Evolutionary conservation across 2,888 invertebrate species (phyloP).

Genomic region (Platerodrilus igneus): DNA sequence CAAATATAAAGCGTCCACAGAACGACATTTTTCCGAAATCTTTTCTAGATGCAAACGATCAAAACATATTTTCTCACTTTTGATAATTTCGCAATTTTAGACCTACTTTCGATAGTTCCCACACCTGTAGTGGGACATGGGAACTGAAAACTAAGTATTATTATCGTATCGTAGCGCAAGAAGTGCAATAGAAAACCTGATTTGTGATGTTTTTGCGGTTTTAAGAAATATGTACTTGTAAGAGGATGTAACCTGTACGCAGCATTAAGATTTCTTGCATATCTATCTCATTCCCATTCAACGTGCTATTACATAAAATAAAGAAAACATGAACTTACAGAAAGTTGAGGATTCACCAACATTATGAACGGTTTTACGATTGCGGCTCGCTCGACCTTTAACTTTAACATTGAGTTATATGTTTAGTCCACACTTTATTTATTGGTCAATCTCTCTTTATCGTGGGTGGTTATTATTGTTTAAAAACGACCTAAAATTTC

Average conservation of each 20-base stretch:
- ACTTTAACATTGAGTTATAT: slow-evolving; percentile 24
- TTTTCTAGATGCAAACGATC: too few relatives aligned
- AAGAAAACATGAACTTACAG: slow-evolving; percentile 16
- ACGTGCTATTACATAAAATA: slow-evolving; percentile 6
- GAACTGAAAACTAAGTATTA: too few relatives aligned
- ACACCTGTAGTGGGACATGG: too few relatives aligned
- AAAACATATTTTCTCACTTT: too few relatives aligned
- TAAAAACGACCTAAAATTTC: slow-evolving; percentile 18
- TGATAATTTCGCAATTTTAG: too few relatives aligned
- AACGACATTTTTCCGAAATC: too few relatives aligned
- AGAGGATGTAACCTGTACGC: slow-evolving; percentile 13
- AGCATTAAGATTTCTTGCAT: slow-evolving; percentile 3
- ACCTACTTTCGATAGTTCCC: too few relatives aligned
- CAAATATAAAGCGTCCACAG: too few relatives aligned
- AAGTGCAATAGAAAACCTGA: slow-evolving; percentile 14
- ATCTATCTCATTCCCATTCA: slow-evolving; percentile 6
- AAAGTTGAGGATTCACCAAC: slow-evolving; percentile 15
- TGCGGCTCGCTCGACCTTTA: slow-evolving; percentile 23
- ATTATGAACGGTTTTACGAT: slow-evolving; percentile 22
- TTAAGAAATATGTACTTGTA: slow-evolving; percentile 11
- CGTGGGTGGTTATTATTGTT: slow-evolving; percentile 21
- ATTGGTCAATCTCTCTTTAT: slow-evolving; percentile 14
- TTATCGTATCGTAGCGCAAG: too few relatives aligned
- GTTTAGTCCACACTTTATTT: slow-evolving; percentile 23
- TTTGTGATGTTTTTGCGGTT: slow-evolving; percentile 16